Base-by-base conservation (phyloP, 2,113 vertebrate species). In the Raja brachyura region DNA sequence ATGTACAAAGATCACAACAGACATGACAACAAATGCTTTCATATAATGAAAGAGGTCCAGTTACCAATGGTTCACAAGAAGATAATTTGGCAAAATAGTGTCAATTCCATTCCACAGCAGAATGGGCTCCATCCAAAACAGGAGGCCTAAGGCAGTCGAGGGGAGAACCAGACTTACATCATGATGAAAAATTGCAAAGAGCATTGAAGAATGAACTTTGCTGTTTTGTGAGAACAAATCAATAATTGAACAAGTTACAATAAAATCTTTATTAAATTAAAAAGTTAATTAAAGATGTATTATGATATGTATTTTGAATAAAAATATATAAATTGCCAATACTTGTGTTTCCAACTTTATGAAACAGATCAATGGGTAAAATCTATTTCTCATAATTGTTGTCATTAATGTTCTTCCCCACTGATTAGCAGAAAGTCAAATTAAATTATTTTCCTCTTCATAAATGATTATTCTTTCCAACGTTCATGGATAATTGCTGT, bases 371-470 rank as follows among this genome's bases (percentile, higher is more conserved):
- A 16, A n/a, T 11, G 28, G 28, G 0, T n/a, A 63, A 14, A 22
- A 59, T 85, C 25, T 83, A 48, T 56, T 56, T 25, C 10, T 85
- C 8, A 31, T 76, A 28, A 31, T 59, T 13, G n/a, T 59, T 13
- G 18, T 25, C 33, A 73, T 73, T 33, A 39, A 90, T 90, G 68
- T 90, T 90, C 70, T 18, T 6, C 33, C 48, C n/a, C 20, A 14
- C 66, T 48, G 31, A 73, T 48, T 20, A 70, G 88, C 68, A 92
- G 68, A 92, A 92, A 73, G 31, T 88, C 11, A 88, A 9, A 48
- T 73, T 73, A 86, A 92, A 73, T 39, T 5, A 73, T 92, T 92
- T 92, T 48, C 48, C 56, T 59, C 79, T 83, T 83, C 22, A 86
- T 18, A 59, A 28, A 22, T 22, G 25, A 56, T 85, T 10, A 85